A percentile compares a stretch with the other conserved stretches of the same genome.
Conservation (phyloP, 2,888 invertebrate genomes). For the Spilosoma lubricipeda region DNA sequence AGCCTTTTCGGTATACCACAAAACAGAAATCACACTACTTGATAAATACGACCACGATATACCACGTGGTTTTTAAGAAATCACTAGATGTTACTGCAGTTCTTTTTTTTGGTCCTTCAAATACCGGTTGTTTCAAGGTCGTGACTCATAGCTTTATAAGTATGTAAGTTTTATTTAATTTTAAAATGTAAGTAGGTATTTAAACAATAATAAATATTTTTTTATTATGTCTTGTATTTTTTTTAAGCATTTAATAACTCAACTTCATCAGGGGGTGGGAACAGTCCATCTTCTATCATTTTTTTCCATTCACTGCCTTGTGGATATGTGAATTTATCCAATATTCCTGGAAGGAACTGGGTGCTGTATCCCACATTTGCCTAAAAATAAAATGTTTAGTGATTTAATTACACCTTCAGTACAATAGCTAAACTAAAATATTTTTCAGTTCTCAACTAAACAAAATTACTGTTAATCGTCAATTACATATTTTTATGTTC, state of each 20-base stretch:
- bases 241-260: conserved; percentile 71
- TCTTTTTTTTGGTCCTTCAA: background rate
- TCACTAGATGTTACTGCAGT: background rate
- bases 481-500: background rate
- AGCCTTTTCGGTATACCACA: background rate
- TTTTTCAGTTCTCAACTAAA: too few relatives aligned
- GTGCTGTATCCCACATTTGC: conserved; percentile 89
- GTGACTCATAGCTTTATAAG: background rate
- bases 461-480: background rate
- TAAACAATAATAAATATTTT: conserved; percentile 29
- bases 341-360: conserved; percentile 89
- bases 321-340: conserved; percentile 91
- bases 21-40: background rate
- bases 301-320: conserved; percentile 91
- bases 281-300: conserved; percentile 87
- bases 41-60: too few relatives aligned
- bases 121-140: background rate
- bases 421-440: too few relatives aligned
- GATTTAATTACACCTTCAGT: background rate
- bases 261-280: conserved; percentile 82
- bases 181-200: conserved; percentile 16
- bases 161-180: background rate
- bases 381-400: conserved; percentile 4
- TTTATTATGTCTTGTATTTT: conserved; percentile 12
- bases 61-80: background rate